Evolutionary conservation across 2,797 vertebrate species (phyloP), one percentile per base, ranked within the genome.

Genomic region (Acrossocheilus wenchowensis): DNA sequence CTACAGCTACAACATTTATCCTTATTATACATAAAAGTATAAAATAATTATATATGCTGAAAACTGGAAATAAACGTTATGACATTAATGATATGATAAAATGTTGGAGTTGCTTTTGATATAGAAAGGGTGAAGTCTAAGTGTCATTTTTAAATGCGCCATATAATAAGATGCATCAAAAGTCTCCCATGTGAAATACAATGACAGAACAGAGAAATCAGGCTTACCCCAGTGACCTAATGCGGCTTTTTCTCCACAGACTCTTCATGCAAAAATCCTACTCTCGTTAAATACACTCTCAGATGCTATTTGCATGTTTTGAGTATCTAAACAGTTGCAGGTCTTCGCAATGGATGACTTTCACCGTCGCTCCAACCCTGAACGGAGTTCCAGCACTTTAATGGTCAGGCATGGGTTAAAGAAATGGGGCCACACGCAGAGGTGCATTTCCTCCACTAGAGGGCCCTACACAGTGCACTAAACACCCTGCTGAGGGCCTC

Each of bases 391-490:
- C 57, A 48, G 41, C 57, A 26, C 57, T 8, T 17, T 30, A 30
- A 7, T 72, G 64, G 52, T 73, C 34, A 66, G 34, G 2, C 6
- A 52, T 0, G 23, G 57, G 86, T 89, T 88, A 86, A 86, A 72
- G 50, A 71, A 86, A 86, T n/a, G 82, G 72, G 62, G 64, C 34
- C 50, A 83, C n/a, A 30, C 19, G 41, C 9, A 48, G 21, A 66
- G 6, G 30, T 12, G 52, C 81, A 89, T 89, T 88, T 78, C 83
- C 45, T 86, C 88, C 86, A 87, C 50, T 80, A 90, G 81, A 66
- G 84, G 88, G 86, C 68, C 15, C 34, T 57, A 52, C 10, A 12
- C 4, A 9, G 60, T 30, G 9, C 62, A 8, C 48, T 0, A 1
- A 71, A 60, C 36, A 41, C 26, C 71, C 82, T 26, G 9, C 54